Conservation (phyloP, 1,140 invertebrate species). For the Aphelinus certus region DNA sequence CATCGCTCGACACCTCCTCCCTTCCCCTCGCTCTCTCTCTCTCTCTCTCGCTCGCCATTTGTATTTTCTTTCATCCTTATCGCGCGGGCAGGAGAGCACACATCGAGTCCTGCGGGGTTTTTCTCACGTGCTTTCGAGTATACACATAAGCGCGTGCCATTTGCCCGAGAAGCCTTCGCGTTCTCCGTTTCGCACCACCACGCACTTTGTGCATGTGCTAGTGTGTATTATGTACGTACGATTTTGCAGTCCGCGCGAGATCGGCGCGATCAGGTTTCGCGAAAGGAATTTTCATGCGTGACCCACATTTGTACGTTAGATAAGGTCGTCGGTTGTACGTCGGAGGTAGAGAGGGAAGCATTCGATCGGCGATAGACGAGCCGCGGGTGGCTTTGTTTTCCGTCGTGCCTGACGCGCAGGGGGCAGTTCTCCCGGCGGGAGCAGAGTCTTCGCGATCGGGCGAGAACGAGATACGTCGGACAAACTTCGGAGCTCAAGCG, state of each 20-base stretch:
- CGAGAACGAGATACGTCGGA: too few species aligned
- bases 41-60: neutral
- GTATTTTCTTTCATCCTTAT: constrained; percentile 1
- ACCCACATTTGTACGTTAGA: constrained; percentile 34
- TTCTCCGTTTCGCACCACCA: neutral
- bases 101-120: neutral
- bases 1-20: constrained; percentile 15
- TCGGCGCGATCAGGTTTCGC: constrained; percentile 29
- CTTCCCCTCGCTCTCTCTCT: constrained; percentile 56
- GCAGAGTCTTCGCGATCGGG: too few species aligned
- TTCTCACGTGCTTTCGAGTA: neutral
- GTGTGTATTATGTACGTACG: neutral
- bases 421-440: too few species aligned
- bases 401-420: too few species aligned
- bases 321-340: neutral
- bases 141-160: neutral
- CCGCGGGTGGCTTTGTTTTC: too few species aligned
- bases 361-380: too few species aligned
- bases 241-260: constrained; percentile 17
- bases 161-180: neutral
- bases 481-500: too few species aligned
- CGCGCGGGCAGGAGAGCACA: neutral
- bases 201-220: neutral
- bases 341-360: too few species aligned
- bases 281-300: constrained; percentile 33